phyloP scores from a whole-genome alignment of 2,797 vertebrate genomes.

The Microhierax caerulescens region DNA sequence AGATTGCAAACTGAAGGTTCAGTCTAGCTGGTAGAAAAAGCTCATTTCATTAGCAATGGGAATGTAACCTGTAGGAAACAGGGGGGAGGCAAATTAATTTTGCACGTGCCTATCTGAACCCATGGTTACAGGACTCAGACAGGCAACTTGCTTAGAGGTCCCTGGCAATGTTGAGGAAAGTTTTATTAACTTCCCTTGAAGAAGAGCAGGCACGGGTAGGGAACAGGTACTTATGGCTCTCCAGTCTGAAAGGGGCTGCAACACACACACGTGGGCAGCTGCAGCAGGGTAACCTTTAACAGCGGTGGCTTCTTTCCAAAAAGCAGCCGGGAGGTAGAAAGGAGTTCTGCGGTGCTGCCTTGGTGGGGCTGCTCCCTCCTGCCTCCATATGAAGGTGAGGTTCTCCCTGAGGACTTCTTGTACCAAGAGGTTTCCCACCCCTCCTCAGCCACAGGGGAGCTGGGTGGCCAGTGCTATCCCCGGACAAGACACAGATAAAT shows the following conservation, averaged over 20 bases:
- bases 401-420: background rate
- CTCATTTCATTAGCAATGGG: background rate
- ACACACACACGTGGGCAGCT: background rate
- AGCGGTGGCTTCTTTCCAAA: background rate
- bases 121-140: background rate
- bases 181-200: background rate
- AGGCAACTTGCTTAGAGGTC: background rate
- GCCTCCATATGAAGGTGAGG: background rate
- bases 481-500: background rate
- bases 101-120: background rate
- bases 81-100: background rate
- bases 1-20: background rate
- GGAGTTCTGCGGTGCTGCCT: background rate
- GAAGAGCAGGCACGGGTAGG: background rate
- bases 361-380: background rate
- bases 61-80: background rate
- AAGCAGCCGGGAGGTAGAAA: background rate
- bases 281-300: background rate
- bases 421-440: background rate
- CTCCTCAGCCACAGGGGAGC: fast-evolving
- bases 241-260: background rate
- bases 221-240: background rate
- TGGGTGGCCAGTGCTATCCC: background rate
- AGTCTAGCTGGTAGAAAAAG: background rate
- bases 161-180: background rate